Evolutionary conservation across 2,888 invertebrate genomes (phyloP), one percentile per base, ranked within the genome.

Genomic region (Macaria notata): DNA sequence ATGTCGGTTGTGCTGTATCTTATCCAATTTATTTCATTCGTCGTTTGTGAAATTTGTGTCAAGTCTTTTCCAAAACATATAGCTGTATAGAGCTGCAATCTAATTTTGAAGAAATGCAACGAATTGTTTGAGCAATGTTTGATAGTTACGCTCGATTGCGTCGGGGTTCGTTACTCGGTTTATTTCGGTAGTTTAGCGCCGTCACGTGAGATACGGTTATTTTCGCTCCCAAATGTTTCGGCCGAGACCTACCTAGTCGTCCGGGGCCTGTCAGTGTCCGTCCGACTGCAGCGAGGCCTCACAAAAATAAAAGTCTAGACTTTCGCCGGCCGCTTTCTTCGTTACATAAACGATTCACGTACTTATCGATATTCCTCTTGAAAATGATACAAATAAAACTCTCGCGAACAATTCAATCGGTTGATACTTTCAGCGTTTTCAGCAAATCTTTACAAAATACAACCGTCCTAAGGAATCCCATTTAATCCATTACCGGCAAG

Each of bases 181-280:
- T 81, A 83, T 83, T 83, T 82, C 71, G 69, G 79, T 75, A 72
- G 70, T 74, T 72, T 73, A 66, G 68, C 65, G 68, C 63, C 61
- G 71, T 84, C 82, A 83, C 86, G 84, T 78, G 84, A 38, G 56
- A 29, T 31, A 29, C 53, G 75, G 81, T 83, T 86, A 86, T 87
- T 85, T 88, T 81, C 68, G 78, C 70, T 69, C 64, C 69, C 59
- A 61, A 69, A 78, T 73, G 73, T 75, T 66, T 64, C 68, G 65
- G 51, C 59, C 59, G 55, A 58, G 63, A 55, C 61, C 59, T 39
- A 56, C 49, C 56, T 56, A 55, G 7, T 41, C 49, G 54, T 55
- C 57, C 63, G 57, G 57, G 63, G 48, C 46, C 55, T 53, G 54
- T 54, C 55, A 44, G 54, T 53, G 54, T 54, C 55, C 46, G 54